phyloP scores from a whole-genome alignment of 2,113 vertebrate species.

The Butorides virescens region DNA sequence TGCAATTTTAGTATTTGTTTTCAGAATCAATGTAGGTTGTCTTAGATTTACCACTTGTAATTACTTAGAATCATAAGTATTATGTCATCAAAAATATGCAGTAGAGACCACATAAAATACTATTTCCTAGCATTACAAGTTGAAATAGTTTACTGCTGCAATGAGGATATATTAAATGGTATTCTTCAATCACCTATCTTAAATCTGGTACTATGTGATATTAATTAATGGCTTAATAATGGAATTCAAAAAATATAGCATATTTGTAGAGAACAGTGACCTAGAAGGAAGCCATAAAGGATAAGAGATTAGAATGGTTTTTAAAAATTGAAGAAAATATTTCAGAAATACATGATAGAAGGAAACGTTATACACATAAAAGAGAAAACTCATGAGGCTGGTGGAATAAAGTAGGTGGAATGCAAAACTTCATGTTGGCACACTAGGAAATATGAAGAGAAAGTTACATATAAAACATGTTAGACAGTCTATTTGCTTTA shows the following conservation, averaged over 20 bases:
- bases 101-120: not conserved
- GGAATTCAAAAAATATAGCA: not conserved
- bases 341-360: not conserved
- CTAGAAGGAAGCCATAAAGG: not conserved
- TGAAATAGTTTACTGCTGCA: not conserved
- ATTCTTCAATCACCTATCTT: not conserved
- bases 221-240: not conserved
- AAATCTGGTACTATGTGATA: not conserved
- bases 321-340: not conserved
- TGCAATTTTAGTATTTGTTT: not conserved
- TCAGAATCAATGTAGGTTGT: not conserved
- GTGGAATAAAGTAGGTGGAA: not conserved
- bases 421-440: not conserved
- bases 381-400: not conserved
- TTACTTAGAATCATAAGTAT: not conserved
- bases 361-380: not conserved
- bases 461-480: not conserved
- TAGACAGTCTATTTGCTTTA: not conserved
- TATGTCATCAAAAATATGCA: not conserved
- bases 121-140: not conserved
- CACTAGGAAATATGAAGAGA: not conserved
- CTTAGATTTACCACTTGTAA: not conserved
- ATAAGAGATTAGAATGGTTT: not conserved
- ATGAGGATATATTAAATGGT: not conserved
- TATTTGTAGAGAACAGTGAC: not conserved